Conservation (phyloP, 2,113 vertebrate species). For the Ariopsis seemanni region DNA sequence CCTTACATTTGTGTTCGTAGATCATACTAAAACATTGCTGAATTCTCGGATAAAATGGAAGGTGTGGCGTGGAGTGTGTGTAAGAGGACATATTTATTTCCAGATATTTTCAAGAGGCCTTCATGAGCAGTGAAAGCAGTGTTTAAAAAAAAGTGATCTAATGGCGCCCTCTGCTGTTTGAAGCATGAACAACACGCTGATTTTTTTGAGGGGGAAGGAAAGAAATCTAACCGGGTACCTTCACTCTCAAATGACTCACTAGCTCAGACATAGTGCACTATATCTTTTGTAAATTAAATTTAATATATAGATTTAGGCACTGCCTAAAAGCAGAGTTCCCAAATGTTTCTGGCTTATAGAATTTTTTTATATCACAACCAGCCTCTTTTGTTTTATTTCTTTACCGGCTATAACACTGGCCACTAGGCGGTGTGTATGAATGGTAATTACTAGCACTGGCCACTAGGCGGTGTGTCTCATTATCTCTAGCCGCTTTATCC, state of each 20-base stretch:
- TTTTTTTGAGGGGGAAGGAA: background rate
- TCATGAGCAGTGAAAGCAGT: background rate
- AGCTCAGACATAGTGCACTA: background rate
- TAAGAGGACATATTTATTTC: background rate
- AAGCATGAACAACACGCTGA: background rate
- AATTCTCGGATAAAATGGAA: background rate
- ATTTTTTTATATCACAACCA: too few relatives aligned
- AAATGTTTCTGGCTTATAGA: too few relatives aligned
- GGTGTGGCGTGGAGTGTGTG: background rate
- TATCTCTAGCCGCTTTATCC: too few relatives aligned
- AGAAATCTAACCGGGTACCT: background rate
- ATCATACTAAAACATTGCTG: background rate
- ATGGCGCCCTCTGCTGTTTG: conserved; percentile 32
- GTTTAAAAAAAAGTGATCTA: too few relatives aligned
- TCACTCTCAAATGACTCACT: background rate
- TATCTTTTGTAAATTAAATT: too few relatives aligned
- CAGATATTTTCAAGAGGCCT: background rate
- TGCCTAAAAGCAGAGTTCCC: too few relatives aligned
- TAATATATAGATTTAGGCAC: too few relatives aligned
- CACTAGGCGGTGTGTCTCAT: too few relatives aligned
- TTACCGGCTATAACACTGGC: too few relatives aligned
- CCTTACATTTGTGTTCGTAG: background rate
- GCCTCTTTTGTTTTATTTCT: too few relatives aligned
- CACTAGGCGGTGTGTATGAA: too few relatives aligned
- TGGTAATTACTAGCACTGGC: too few relatives aligned